Evolutionary conservation across 2,888 invertebrate species (phyloP).

Genomic region (Mimachlamys varia): DNA sequence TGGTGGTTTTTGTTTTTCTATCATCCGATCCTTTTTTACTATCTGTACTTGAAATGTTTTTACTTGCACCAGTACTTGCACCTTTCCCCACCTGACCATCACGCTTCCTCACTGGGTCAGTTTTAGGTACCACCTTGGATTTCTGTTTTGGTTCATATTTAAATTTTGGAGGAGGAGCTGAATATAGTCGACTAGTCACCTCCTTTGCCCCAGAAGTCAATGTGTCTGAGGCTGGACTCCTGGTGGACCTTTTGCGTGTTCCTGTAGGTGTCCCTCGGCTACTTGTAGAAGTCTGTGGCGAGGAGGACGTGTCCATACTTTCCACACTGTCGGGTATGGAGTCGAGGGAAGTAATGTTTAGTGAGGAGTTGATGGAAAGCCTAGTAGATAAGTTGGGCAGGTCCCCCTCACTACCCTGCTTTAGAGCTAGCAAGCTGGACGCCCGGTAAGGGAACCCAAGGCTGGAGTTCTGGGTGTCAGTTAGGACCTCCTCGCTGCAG

Average conservation of each 20-base stretch:
- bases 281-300: not conserved
- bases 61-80: not conserved
- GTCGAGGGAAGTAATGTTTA: conserved; percentile 45
- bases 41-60: not conserved
- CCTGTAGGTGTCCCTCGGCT: conserved; percentile 37
- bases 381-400: conserved; percentile 52
- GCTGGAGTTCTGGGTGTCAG: conserved; percentile 48
- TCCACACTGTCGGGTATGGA: conserved; percentile 47
- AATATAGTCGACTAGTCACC: conserved; percentile 70
- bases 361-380: conserved; percentile 41
- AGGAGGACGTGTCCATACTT: conserved; percentile 44
- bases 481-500: conserved; percentile 65
- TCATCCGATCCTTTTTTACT: not conserved
- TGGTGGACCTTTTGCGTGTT: conserved; percentile 36
- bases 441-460: conserved; percentile 56
- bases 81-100: not conserved
- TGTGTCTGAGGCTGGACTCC: conserved; percentile 31
- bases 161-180: conserved; percentile 64
- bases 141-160: conserved; percentile 62
- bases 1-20: not conserved
- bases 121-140: conserved; percentile 53
- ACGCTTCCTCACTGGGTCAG: conserved; percentile 40
- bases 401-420: conserved; percentile 58
- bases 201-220: conserved; percentile 56
- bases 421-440: conserved; percentile 60